Evolutionary conservation across 2,888 invertebrate species (phyloP).

Genomic region (Acholoe squamosa): DNA sequence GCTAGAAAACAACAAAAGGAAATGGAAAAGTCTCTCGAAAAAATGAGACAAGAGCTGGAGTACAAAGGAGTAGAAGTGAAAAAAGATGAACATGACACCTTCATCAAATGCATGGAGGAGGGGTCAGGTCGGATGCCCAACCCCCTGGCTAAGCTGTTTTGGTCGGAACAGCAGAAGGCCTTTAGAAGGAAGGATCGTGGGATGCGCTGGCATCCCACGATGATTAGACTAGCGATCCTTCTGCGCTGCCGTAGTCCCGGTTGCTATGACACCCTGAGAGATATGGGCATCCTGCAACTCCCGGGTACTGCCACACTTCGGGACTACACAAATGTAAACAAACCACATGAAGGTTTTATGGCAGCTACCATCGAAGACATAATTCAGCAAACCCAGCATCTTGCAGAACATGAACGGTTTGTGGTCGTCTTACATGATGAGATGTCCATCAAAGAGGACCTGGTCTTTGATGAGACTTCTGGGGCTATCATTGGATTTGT

Average conservation of each 20-base stretch:
- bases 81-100: background rate
- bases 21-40: background rate
- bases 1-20: background rate
- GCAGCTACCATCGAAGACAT: background rate
- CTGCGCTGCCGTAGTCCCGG: constrained; percentile 21
- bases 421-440: constrained; percentile 60
- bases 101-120: no score
- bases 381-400: background rate
- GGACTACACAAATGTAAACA: constrained; percentile 43
- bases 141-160: constrained; percentile 49
- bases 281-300: constrained; percentile 30
- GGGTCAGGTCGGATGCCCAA: background rate
- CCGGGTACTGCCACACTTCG: constrained; percentile 41
- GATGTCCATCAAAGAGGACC: constrained; percentile 55
- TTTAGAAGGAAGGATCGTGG: constrained; percentile 19
- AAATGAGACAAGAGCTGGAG: background rate
- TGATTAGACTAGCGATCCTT: constrained; percentile 59
- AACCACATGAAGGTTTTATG: constrained; percentile 15
- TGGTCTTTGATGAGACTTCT: constrained; percentile 1
- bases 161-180: constrained; percentile 49
- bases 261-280: constrained; percentile 25
- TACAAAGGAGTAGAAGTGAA: background rate
- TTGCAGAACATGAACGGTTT: background rate
- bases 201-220: constrained; percentile 62
- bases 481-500: constrained; percentile 41